Base-by-base conservation (phyloP, 2,888 invertebrate species). In the Andricus curvator region DNA sequence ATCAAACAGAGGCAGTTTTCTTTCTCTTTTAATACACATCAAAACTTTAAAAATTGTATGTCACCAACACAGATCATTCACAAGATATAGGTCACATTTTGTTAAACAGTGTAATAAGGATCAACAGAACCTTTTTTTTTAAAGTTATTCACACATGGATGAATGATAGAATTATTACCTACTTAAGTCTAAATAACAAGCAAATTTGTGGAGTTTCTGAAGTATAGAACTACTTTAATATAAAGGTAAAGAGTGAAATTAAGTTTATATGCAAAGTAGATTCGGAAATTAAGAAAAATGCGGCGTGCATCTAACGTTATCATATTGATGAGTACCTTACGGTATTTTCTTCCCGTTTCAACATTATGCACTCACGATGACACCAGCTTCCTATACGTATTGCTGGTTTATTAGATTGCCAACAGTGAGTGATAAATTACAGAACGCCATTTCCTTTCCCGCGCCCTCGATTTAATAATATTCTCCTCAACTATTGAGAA, bases 361-460 rank as follows among this genome's bases (percentile, higher is more conserved):
- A 56, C 74, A 74, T 74, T 74, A 74, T 74, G 56, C 74, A 37
- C 37, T 60, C 37, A 74, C 56, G 74, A 74, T 74, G 74, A 74
- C 74, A 74, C 74, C 74, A 56, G 74, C 74, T 37, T 74, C 74
- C 74, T 74, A 74, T 56, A 74, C 74, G 56, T 74, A 56, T 74
- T 74, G 33, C 74, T 74, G 74, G 56, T 74, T 74, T 74, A 74
- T 74, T 51, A 74, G 74, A 74, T 74, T 74, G 56, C 56, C 74
- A 74, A 74, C 74, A 74, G 74, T 74, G 74, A 74, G 74, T 74
- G 74, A 60, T 74, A 74, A 74, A 74, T 74, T 74, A 56, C 56
- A 74, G 56, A 51, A 56, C 37, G 37, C 56, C 33, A 60, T 74
- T 74, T 74, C 56, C 51, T 74, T 56, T 74, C 33, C 56, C 33